These are phyloP conservation scores for Conus canariensis DNA, from an alignment of 2,888 invertebrate species.

Conservation along the genomic window DNA sequence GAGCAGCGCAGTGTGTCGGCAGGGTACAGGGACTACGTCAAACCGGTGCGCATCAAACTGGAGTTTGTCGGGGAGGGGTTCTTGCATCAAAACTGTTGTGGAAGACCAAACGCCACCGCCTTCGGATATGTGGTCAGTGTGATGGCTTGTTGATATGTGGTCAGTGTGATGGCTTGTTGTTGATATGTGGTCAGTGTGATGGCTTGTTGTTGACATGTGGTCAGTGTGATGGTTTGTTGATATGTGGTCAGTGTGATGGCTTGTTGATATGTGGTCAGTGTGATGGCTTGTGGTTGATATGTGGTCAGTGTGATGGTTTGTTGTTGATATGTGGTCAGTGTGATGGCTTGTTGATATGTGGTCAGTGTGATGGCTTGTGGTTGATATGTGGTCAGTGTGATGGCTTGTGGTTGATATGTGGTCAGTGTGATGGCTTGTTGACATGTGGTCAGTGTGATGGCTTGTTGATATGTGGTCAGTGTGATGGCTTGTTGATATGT, in stretches of 20 bases:
- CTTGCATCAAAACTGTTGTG: conserved; percentile 38
- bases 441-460: neutral
- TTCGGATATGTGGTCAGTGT: conserved; percentile 6
- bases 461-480: neutral
- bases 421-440: neutral
- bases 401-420: neutral
- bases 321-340: neutral
- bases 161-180: neutral
- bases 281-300: neutral
- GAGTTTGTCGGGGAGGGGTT: conserved; percentile 31
- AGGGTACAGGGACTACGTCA: conserved; percentile 15
- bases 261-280: neutral
- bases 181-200: too few relatives aligned
- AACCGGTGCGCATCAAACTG: conserved; percentile 30
- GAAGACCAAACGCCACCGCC: conserved; percentile 2
- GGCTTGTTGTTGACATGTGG: too few relatives aligned
- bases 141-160: neutral
- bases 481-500: neutral
- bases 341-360: too few relatives aligned
- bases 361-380: neutral
- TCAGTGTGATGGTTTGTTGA: too few relatives aligned
- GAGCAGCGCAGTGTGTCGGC: conserved; percentile 29
- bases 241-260: too few relatives aligned
- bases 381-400: neutral
- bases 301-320: neutral